A percentile compares a stretch with the other conserved stretches of the same genome.
Evolutionary conservation across 2,113 vertebrate species (phyloP).

Genomic region (Protobothrops flavoviridis): DNA sequence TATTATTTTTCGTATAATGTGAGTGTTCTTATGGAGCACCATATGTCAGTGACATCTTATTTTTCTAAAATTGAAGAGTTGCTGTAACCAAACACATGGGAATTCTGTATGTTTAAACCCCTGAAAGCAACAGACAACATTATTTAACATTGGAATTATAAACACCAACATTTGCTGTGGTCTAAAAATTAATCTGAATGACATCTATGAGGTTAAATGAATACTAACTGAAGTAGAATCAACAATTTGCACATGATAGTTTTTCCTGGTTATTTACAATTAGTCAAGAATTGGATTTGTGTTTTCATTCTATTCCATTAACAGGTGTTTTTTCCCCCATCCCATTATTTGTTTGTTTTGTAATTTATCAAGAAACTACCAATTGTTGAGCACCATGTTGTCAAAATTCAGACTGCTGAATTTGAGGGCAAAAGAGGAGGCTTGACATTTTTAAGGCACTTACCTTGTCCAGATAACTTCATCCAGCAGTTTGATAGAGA

Average conservation of each 20-base stretch:
- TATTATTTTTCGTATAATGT: constrained; percentile 5
- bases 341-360: neutral
- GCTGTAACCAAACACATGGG: neutral
- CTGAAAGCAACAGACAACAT: neutral
- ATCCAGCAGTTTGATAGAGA: neutral
- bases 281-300: neutral
- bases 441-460: neutral
- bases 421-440: neutral
- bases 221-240: neutral
- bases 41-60: constrained; percentile 11
- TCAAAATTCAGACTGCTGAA: neutral
- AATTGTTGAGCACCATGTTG: neutral
- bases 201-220: neutral
- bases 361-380: neutral
- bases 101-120: neutral
- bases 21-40: constrained; percentile 14
- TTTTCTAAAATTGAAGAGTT: constrained; percentile 24
- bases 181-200: neutral
- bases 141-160: neutral
- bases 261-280: neutral
- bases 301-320: neutral
- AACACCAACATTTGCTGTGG: neutral
- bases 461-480: neutral
- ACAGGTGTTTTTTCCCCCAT: neutral
- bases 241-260: neutral